Conservation (phyloP, 2,888 invertebrate species). For the Pemphredon lugubris region DNA sequence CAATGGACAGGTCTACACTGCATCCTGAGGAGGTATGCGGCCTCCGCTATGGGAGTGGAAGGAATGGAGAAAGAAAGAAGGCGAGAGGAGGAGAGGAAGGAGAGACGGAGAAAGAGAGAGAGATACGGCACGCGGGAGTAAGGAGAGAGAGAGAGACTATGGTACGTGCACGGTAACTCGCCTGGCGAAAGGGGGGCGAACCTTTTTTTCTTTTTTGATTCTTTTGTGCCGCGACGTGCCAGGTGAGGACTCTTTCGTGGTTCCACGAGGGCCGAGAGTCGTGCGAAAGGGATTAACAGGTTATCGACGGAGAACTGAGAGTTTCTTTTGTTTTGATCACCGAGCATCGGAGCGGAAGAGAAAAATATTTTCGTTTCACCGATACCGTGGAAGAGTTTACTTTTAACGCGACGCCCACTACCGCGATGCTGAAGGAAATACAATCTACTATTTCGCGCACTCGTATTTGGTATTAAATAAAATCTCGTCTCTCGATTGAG, state of each 20-base stretch:
- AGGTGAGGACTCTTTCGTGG: conserved; percentile 54
- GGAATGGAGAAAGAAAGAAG: conserved; percentile 73
- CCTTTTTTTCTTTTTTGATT: conserved; percentile 60
- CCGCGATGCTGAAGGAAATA: no score
- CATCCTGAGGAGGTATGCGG: conserved; percentile 79
- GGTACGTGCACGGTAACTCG: conserved; percentile 60
- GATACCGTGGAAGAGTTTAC: no score
- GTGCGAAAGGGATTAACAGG: no score
- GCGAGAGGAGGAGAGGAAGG: conserved; percentile 63
- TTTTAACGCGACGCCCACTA: no score
- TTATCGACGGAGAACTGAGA: no score
- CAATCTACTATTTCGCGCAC: no score
- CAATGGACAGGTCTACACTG: conserved; percentile 77
- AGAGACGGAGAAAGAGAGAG: conserved; percentile 76
- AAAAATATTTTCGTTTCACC: no score
- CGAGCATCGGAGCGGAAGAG: no score
- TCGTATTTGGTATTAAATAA: no score
- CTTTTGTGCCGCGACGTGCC: conserved; percentile 44
- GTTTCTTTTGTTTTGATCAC: no score
- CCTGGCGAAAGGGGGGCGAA: conserved; percentile 55
- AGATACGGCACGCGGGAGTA: conserved; percentile 52
- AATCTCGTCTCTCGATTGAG: no score
- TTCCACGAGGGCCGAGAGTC: conserved; percentile 41
- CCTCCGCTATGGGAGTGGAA: conserved; percentile 76
- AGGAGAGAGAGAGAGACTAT: conserved; percentile 68